A percentile compares a stretch with the other conserved stretches of the same genome.
Evolutionary conservation across 2,888 invertebrate species (phyloP).

Genomic region (Sepiola atlantica): DNA sequence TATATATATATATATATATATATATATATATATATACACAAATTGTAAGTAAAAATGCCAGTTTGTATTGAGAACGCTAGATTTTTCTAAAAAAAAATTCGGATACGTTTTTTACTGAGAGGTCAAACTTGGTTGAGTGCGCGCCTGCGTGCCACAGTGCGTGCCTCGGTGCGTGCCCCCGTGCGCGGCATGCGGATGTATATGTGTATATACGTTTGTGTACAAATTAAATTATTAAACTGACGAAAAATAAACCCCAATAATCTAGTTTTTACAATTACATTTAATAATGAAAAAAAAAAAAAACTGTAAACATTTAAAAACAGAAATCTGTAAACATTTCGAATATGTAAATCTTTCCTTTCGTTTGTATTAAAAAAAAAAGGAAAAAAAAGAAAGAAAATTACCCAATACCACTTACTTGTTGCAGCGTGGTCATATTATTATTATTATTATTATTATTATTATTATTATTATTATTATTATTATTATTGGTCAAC

Average conservation of each 20-base stretch:
- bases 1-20: neutral
- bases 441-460: neutral
- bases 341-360: neutral
- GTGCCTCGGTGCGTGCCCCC: neutral
- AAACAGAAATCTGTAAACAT: too few species aligned
- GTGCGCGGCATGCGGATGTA: neutral
- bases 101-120: neutral
- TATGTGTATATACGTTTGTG: neutral
- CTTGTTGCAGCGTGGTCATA: neutral
- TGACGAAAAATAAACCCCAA: neutral
- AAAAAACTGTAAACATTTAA: too few species aligned
- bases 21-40: neutral
- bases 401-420: neutral
- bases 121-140: neutral
- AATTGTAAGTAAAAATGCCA: neutral
- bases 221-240: neutral
- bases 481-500: neutral
- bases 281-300: neutral
- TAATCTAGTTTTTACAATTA: neutral
- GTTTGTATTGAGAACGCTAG: neutral
- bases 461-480: conserved; percentile 2
- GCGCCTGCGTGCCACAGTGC: neutral
- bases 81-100: neutral
- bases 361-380: neutral
- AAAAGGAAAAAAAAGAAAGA: neutral